Conservation (phyloP, 2,888 invertebrate species). For the Spodoptera picta region DNA sequence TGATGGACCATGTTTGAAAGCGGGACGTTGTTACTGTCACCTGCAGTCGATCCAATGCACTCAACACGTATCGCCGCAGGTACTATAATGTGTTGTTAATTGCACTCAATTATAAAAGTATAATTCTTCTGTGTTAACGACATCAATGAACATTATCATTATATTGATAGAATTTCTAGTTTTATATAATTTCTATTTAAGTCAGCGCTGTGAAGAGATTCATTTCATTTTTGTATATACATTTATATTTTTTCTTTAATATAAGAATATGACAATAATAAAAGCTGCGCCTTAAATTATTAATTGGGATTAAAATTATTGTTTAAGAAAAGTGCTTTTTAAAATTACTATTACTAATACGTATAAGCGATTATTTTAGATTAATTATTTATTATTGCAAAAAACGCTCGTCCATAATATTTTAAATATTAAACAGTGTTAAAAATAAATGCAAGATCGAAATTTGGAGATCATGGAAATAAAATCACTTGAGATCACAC, state of each 20-base stretch:
- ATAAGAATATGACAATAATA: constrained; percentile 65
- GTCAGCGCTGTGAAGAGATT: constrained; percentile 77
- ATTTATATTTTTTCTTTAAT: constrained; percentile 62
- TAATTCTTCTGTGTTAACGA: constrained; percentile 51
- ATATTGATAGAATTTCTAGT: constrained; percentile 72
- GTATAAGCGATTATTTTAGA: constrained; percentile 79
- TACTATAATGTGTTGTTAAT: constrained; percentile 44
- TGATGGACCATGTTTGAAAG: constrained; percentile 40
- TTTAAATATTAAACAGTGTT: constrained; percentile 67
- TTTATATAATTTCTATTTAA: constrained; percentile 67
- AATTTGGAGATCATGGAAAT: constrained; percentile 84
- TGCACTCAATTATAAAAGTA: constrained; percentile 48
- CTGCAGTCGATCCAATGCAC: constrained; percentile 27
- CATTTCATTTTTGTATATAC: constrained; percentile 68
- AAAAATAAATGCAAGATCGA: constrained; percentile 81
- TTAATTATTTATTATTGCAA: constrained; percentile 79
- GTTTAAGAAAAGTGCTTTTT: constrained; percentile 73
- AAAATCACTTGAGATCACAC: constrained; percentile 82
- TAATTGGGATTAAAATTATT: constrained; percentile 78
- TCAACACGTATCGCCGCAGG: constrained; percentile 22
- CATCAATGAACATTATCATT: constrained; percentile 67
- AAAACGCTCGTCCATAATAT: constrained; percentile 64
- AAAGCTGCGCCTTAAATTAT: constrained; percentile 79
- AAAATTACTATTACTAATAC: constrained; percentile 77
- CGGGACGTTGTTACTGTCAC: constrained; percentile 23